Conservation (phyloP, 2,888 invertebrate species). For the Bombyx huttoni region DNA sequence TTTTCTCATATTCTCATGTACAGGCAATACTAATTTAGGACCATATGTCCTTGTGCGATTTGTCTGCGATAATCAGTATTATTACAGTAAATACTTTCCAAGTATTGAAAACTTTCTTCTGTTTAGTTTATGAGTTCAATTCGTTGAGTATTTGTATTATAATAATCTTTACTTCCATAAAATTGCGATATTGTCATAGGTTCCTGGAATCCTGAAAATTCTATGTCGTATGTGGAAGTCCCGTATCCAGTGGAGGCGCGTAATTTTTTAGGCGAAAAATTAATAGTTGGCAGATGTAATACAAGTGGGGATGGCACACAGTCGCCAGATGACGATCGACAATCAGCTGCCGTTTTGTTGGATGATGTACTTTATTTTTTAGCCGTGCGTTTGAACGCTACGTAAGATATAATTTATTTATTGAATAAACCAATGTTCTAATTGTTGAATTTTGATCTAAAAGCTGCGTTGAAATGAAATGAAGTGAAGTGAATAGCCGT, state of each 20-base stretch:
- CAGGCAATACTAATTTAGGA: too few species aligned
- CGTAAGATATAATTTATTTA: constrained; percentile 30
- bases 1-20: too few species aligned
- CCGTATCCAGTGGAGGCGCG: constrained; percentile 53
- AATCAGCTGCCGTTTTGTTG: constrained; percentile 55
- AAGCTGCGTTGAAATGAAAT: too few species aligned
- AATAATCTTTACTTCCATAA: too few species aligned
- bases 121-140: too few species aligned
- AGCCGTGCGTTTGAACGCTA: constrained; percentile 45
- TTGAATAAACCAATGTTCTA: not conserved
- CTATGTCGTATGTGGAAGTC: constrained; percentile 39
- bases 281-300: constrained; percentile 63
- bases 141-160: too few species aligned
- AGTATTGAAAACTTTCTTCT: too few species aligned
- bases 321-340: constrained; percentile 51
- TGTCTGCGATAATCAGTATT: too few species aligned
- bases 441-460: too few species aligned
- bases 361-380: constrained; percentile 62
- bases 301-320: constrained; percentile 40
- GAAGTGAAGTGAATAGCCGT: too few species aligned
- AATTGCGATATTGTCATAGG: constrained; percentile 19
- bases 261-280: constrained; percentile 44
- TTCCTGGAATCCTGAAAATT: constrained; percentile 32
- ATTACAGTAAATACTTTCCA: too few species aligned
- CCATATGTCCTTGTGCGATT: too few species aligned